Evolutionary conservation across 2,888 invertebrate species (phyloP).

Genomic region (Mythimna impura): DNA sequence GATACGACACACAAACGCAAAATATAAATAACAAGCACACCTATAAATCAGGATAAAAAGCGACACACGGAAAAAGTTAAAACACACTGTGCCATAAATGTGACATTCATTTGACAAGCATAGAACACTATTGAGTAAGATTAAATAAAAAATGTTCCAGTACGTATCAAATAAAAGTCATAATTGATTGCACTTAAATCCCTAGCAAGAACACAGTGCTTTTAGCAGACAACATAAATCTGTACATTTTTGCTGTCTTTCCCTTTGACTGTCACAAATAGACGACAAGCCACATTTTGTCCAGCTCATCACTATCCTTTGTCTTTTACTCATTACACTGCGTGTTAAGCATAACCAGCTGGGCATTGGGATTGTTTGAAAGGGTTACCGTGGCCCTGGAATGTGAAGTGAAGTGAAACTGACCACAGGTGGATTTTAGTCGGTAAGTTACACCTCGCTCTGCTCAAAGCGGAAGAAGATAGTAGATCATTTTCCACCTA

Average conservation of each 20-base stretch:
- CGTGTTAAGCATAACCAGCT: no score
- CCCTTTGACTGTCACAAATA: slow-evolving; percentile 10
- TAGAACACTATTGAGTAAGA: slow-evolving; percentile 11
- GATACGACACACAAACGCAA: slow-evolving; percentile 71
- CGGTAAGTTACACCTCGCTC: no score
- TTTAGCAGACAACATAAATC: slow-evolving; percentile 32
- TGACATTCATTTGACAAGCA: slow-evolving; percentile 50
- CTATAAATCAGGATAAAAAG: slow-evolving; percentile 74
- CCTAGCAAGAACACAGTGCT: slow-evolving; percentile 61
- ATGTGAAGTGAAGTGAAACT: no score
- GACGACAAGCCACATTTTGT: not conserved
- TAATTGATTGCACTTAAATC: slow-evolving; percentile 45
- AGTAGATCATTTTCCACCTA: no score
- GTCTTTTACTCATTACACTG: not conserved
- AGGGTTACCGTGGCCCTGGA: no score
- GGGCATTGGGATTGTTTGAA: no score
- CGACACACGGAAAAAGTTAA: slow-evolving; percentile 81
- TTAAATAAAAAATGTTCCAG: not conserved
- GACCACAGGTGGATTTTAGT: no score
- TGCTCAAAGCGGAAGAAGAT: no score
- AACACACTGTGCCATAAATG: slow-evolving; percentile 68
- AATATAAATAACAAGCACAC: slow-evolving; percentile 72
- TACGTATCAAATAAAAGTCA: slow-evolving; percentile 36
- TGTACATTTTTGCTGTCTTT: slow-evolving; percentile 16
- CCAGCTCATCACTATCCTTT: not conserved